phyloP scores from a whole-genome alignment of 1,140 invertebrate species.

The Leptinotarsa texana region DNA sequence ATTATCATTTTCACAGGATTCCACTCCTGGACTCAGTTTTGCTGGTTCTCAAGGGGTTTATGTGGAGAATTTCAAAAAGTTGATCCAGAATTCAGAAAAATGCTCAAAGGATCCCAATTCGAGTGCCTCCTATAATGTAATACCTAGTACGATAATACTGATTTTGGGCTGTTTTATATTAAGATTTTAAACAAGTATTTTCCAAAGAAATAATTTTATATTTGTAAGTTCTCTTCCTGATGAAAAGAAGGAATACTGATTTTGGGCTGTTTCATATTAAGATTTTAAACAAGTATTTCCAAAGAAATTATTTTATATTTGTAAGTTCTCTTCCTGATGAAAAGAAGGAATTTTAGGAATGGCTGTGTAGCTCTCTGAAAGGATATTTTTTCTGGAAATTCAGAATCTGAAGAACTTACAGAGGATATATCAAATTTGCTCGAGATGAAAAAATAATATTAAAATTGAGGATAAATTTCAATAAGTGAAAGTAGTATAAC shows the following conservation, averaged over 20 bases:
- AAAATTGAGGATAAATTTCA: no score
- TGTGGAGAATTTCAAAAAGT: slow-evolving; percentile 52
- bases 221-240: no score
- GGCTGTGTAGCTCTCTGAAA: no score
- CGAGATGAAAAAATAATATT: no score
- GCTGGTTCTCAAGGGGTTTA: slow-evolving; percentile 26
- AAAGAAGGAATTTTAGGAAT: no score
- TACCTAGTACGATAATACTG: background rate
- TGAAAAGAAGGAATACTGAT: no score
- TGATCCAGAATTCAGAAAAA: slow-evolving; percentile 53
- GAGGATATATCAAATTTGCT: no score
- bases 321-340: no score
- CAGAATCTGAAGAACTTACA: no score
- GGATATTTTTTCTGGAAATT: no score
- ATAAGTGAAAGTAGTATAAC: no score
- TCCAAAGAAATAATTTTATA: background rate
- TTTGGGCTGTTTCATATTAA: background rate
- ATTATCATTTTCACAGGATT: slow-evolving; percentile 48
- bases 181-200: background rate
- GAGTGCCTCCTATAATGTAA: background rate
- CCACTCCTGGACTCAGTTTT: slow-evolving; percentile 58
- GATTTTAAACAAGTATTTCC: background rate
- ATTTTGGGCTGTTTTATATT: slow-evolving; percentile 1
- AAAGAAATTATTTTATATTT: background rate
- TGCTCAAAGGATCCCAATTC: slow-evolving; percentile 35